phyloP scores from a whole-genome alignment of 2,888 invertebrate genomes.

The Torymus texanus region DNA sequence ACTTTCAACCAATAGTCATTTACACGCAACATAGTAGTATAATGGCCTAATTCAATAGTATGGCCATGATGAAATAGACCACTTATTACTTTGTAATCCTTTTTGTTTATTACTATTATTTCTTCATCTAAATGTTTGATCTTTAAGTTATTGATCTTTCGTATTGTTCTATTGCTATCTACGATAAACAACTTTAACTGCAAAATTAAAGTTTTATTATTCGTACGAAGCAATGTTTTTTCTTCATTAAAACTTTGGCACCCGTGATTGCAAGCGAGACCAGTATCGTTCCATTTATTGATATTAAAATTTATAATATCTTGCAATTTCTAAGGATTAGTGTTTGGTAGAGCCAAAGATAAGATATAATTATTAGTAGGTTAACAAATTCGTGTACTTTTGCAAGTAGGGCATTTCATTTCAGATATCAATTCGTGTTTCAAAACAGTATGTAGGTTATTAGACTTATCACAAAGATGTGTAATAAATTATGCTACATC shows the following conservation, averaged over 20 bases:
- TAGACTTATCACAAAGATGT: conserved; percentile 13
- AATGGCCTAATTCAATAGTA: no score
- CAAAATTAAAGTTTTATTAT: conserved; percentile 6
- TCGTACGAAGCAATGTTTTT: background rate
- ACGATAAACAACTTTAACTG: background rate
- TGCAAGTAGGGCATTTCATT: background rate
- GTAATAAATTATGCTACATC: conserved; percentile 27
- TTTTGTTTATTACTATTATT: background rate
- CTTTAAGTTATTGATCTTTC: background rate
- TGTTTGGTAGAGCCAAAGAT: no score
- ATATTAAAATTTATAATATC: background rate
- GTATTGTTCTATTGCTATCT: background rate
- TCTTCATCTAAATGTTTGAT: conserved; percentile 2
- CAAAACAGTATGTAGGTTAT: background rate
- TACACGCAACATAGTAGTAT: no score
- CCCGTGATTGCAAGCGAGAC: background rate
- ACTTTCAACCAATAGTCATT: no score
- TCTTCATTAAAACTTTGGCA: background rate
- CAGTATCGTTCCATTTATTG: background rate
- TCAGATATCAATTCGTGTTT: background rate
- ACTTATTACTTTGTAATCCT: no score
- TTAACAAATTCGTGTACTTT: background rate
- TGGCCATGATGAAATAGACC: no score
- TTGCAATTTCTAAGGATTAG: background rate
- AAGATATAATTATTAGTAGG: conserved; percentile 2